A percentile compares a stretch with the other conserved stretches of the same genome.
Conservation (phyloP, 2,888 invertebrate species). For the Vanessa cardui region DNA sequence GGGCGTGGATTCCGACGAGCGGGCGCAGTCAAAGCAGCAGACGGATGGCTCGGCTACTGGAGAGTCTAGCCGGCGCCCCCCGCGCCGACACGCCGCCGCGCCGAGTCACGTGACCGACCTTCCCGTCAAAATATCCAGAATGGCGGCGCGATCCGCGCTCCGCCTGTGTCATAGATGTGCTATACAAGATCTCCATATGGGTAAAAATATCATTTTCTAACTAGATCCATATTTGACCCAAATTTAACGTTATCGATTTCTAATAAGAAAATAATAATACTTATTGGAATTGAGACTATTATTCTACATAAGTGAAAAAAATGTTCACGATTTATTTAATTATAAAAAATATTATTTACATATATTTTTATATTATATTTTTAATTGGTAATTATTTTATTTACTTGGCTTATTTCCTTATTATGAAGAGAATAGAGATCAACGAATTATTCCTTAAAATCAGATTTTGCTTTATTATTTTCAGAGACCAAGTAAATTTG, state of each 20-base stretch:
- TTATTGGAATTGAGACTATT: not conserved
- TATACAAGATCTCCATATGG: not conserved
- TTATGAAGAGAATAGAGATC: too few relatives aligned
- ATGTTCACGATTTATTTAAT: too few relatives aligned
- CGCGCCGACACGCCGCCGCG: slow-evolving; percentile 61
- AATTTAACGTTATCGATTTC: not conserved
- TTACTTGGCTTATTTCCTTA: too few relatives aligned
- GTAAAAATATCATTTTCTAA: slow-evolving; percentile 1
- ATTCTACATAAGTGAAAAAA: too few relatives aligned
- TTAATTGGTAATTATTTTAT: too few relatives aligned
- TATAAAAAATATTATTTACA: too few relatives aligned
- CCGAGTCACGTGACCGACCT: slow-evolving; percentile 90
- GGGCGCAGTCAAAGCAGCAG: slow-evolving; percentile 80
- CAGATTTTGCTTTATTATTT: too few relatives aligned
- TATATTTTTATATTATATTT: too few relatives aligned
- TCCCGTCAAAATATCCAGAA: slow-evolving; percentile 91
- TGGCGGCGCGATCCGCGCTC: slow-evolving; percentile 77
- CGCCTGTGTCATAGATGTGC: slow-evolving; percentile 57
- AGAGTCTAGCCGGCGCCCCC: slow-evolving; percentile 84
- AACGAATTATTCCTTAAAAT: too few relatives aligned
- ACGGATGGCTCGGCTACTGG: slow-evolving; percentile 84
- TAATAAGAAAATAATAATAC: slow-evolving; percentile 7
- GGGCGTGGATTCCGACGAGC: slow-evolving; percentile 77
- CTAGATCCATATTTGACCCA: not conserved
- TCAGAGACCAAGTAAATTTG: too few relatives aligned